Percentiles rank a stretch among this genome's conserved stretches.
These are phyloP conservation scores for Crotalus helleri DNA, from an alignment of 2,113 vertebrate genomes.

Conservation along the genomic window DNA sequence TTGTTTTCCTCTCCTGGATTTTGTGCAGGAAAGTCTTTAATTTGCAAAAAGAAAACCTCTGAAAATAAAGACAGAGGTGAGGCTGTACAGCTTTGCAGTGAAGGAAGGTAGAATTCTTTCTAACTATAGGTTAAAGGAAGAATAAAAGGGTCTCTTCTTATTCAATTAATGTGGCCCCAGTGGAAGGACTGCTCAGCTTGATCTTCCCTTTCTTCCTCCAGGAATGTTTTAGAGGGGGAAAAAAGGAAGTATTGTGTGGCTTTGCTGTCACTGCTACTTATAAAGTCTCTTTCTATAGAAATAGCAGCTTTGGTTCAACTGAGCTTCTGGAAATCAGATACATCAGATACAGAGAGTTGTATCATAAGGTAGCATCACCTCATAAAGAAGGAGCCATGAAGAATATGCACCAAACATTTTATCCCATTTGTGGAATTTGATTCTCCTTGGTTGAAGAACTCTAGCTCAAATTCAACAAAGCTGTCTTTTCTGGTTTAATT, in stretches of 20 bases:
- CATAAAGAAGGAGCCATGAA: not conserved
- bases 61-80: not conserved
- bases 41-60: not conserved
- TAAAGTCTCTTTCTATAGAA: conserved; percentile 6
- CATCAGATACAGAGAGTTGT: not conserved
- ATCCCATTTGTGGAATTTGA: not conserved
- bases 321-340: conserved; percentile 17
- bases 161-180: not conserved
- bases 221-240: not conserved
- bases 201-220: not conserved
- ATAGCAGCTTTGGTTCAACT: not conserved
- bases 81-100: not conserved
- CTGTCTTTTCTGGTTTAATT: not conserved
- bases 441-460: not conserved
- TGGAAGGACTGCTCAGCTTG: not conserved
- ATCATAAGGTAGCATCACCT: not conserved
- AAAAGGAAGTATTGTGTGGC: not conserved
- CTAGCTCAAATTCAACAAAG: not conserved
- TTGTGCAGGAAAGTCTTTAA: not conserved
- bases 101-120: not conserved
- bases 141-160: not conserved
- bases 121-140: not conserved
- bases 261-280: not conserved
- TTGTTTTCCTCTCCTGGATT: not conserved
- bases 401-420: not conserved